Evolutionary conservation across 2,888 invertebrate species (phyloP).

Genomic region (Altica lythri): DNA sequence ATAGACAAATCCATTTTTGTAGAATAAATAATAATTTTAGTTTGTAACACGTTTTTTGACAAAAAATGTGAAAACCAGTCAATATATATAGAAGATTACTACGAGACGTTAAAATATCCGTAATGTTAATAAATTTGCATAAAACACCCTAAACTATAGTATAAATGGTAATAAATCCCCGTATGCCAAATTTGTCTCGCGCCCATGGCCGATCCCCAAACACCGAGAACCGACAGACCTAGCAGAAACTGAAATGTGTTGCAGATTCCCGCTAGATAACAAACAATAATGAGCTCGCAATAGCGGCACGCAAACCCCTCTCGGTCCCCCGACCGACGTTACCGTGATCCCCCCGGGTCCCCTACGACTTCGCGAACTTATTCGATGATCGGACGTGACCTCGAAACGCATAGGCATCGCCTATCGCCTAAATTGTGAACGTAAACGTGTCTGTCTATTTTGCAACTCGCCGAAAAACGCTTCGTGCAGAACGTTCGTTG

Average conservation of each 20-base stretch:
- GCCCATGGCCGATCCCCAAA: slow-evolving; percentile 10
- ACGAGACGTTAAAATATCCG: too few relatives aligned
- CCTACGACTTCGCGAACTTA: slow-evolving; percentile 22
- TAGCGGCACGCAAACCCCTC: slow-evolving; percentile 35
- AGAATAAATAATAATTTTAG: too few relatives aligned
- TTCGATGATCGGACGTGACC: slow-evolving; percentile 41
- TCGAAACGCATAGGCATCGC: slow-evolving; percentile 44
- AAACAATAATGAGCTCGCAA: slow-evolving; percentile 37
- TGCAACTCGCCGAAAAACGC: slow-evolving; percentile 33
- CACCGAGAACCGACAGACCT: slow-evolving; percentile 12
- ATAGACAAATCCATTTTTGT: too few relatives aligned
- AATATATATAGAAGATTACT: too few relatives aligned
- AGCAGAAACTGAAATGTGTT: slow-evolving; percentile 27
- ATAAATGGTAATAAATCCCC: too few relatives aligned
- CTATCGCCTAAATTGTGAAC: slow-evolving; percentile 39
- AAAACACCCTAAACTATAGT: slow-evolving; percentile 1
- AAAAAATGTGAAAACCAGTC: too few relatives aligned
- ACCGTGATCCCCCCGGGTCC: slow-evolving; percentile 13
- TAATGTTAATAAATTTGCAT: too few relatives aligned
- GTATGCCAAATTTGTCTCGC: too few relatives aligned
- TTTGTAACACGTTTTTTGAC: too few relatives aligned
- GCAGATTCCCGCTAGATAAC: slow-evolving; percentile 37
- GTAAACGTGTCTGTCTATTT: slow-evolving; percentile 33
- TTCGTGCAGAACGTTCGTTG: slow-evolving; percentile 30
- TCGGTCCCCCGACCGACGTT: slow-evolving; percentile 4